Conservation (phyloP, 2,113 vertebrate species). For the Etheostoma spectabile region DNA sequence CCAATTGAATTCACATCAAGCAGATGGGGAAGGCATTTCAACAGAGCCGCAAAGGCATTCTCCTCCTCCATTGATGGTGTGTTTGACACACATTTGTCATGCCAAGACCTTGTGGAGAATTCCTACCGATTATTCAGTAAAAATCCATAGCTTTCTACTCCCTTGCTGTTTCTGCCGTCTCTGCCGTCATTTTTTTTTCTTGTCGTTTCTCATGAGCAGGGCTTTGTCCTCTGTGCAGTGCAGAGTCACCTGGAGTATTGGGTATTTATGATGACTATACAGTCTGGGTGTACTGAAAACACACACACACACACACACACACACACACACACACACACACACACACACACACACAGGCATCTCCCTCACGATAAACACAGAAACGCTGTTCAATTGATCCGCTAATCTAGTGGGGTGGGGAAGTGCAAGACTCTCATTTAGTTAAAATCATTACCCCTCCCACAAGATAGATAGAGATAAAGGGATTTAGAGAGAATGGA, state of each 20-base stretch:
- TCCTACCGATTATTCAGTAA: slow-evolving; percentile 63
- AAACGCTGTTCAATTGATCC: slow-evolving; percentile 70
- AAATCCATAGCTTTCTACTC: slow-evolving; percentile 60
- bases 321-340: slow-evolving; percentile 1
- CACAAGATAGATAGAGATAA: slow-evolving; percentile 60
- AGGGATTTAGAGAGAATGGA: slow-evolving; percentile 40
- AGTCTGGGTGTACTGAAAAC: slow-evolving; percentile 20
- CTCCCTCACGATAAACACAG: slow-evolving; percentile 35
- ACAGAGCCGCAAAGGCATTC: slow-evolving; percentile 46
- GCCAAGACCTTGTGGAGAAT: slow-evolving; percentile 62
- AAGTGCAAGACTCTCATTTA: slow-evolving; percentile 72
- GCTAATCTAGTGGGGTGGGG: slow-evolving; percentile 64
- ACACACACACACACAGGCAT: slow-evolving; percentile 26
- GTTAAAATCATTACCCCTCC: slow-evolving; percentile 72
- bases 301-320: slow-evolving; percentile 27
- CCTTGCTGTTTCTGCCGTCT: slow-evolving; percentile 43
- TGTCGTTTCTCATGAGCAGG: slow-evolving; percentile 32
- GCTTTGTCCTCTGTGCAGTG: slow-evolving; percentile 33
- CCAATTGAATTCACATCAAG: slow-evolving; percentile 75
- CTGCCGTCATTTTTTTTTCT: slow-evolving; percentile 44
- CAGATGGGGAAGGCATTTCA: slow-evolving; percentile 54
- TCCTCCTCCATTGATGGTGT: slow-evolving; percentile 51
- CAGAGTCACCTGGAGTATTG: slow-evolving; percentile 36
- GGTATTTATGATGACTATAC: slow-evolving; percentile 56
- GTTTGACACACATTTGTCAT: slow-evolving; percentile 77